Base-by-base conservation (phyloP, 2,888 invertebrate species). In the Pycnomerus fuliginosus region DNA sequence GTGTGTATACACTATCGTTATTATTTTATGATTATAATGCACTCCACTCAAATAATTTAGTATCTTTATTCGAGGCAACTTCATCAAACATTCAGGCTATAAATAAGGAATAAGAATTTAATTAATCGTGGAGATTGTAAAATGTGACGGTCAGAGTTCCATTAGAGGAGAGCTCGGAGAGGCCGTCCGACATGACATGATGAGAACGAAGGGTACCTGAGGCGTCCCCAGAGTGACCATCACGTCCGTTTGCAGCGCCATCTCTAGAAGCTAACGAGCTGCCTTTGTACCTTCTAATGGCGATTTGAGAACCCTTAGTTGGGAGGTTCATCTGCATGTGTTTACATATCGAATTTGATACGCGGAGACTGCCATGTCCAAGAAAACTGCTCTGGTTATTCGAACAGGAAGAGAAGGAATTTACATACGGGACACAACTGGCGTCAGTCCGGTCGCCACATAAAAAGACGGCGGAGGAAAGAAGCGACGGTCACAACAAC, bases 371-470 rank as follows among this genome's bases (percentile, higher is more conserved):
- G 7, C 13, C 17, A 29, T 37, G 25, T 39, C 27, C 29, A 27
- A 32, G 38, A 33, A 34, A 38, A 24, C 31, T n/a, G n/a, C n/a
- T 17, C 15, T 31, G 35, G 33, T 10, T 8, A 25, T 25, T 25
- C 39, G 12, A 39, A 4, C 25, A 43, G 43, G 43, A 43, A 43
- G 16, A 17, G 42, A 44, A 32, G 40, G 44, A 56, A 69, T 69
- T 69, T 69, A 56, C 70, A 69, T 69, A 64, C 55, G 55, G 57
- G 54, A 61, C 28, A 16, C 62, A 62, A 58, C 58, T 64, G 71
- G 70, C 71, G 71, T 68, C 70, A 68, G 68, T 60, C 67, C 61
- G 69, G 64, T 55, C 61, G 61, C 66, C 67, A 68, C 17, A 34
- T 68, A 70, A 70, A 70, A 70, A 70, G 68, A 69, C 64, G 63